These are phyloP conservation scores for Meloe dianella DNA, from an alignment of 2,888 invertebrate species.

Conservation along the genomic window DNA sequence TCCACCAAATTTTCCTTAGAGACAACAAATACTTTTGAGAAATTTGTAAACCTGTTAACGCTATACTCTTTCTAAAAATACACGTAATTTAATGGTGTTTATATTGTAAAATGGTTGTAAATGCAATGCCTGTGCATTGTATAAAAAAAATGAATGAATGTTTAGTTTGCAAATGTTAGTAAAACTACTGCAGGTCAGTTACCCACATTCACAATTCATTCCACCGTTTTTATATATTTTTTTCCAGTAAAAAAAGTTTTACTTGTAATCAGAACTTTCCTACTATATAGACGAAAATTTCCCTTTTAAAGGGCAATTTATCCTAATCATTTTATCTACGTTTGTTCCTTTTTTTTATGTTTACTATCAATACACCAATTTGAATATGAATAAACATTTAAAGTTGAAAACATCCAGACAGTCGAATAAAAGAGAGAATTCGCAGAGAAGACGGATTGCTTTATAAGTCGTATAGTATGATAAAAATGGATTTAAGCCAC, in stretches of 20 bases:
- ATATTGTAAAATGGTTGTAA: constrained; percentile 3
- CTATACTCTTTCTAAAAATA: not conserved
- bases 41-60: not conserved
- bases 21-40: not conserved
- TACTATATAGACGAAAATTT: too few relatives aligned
- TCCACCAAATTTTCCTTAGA: not conserved
- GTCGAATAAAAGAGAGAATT: not conserved
- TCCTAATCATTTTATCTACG: not conserved
- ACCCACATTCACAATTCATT: not conserved
- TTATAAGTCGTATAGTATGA: too few relatives aligned
- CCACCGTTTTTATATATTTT: too few relatives aligned
- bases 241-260: too few relatives aligned
- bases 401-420: not conserved
- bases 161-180: constrained; percentile 11
- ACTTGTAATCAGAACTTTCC: too few relatives aligned
- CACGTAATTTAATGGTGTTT: not conserved
- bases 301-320: too few relatives aligned
- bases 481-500: too few relatives aligned
- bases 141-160: not conserved
- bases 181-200: constrained; percentile 10
- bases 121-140: constrained; percentile 10
- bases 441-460: too few relatives aligned
- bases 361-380: not conserved
- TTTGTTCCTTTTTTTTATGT: not conserved
- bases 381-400: not conserved